These are phyloP conservation scores for Hydrotaea diabolus DNA, from an alignment of 2,888 invertebrate species.

Conservation along the genomic window DNA sequence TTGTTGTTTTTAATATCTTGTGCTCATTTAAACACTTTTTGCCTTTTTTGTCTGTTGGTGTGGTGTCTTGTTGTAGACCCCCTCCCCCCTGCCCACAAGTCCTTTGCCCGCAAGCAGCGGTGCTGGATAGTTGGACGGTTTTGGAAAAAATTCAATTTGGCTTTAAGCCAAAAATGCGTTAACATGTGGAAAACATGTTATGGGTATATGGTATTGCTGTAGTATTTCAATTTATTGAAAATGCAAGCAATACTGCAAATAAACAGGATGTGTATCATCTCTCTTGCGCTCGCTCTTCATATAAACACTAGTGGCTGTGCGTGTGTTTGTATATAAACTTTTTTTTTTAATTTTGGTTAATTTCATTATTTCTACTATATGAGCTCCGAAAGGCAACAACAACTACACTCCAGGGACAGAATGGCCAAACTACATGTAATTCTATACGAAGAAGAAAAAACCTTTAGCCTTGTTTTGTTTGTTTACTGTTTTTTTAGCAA, in stretches of 20 bases:
- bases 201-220: slow-evolving; percentile 36
- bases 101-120: not conserved
- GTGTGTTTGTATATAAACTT: not conserved
- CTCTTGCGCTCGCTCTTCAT: not conserved
- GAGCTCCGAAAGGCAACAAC: not conserved
- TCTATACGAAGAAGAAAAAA: not conserved
- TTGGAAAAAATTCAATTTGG: slow-evolving; percentile 66
- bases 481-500: not conserved
- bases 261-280: slow-evolving; percentile 32
- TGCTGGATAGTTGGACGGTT: not conserved
- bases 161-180: slow-evolving; percentile 68
- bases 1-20: slow-evolving; percentile 60
- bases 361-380: slow-evolving; percentile 4
- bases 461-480: slow-evolving; percentile 16
- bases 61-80: not conserved
- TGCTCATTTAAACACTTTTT: slow-evolving; percentile 63
- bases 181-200: slow-evolving; percentile 67
- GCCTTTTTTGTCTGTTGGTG: slow-evolving; percentile 31
- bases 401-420: not conserved
- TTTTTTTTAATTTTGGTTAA: slow-evolving; percentile 15
- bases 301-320: not conserved
- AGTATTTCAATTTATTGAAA: slow-evolving; percentile 61
- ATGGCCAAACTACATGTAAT: not conserved
- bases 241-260: slow-evolving; percentile 35
- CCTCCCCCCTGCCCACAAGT: not conserved